Evolutionary conservation across 1,140 invertebrate species (phyloP).

Genomic region (Globodera rostochiensis): DNA sequence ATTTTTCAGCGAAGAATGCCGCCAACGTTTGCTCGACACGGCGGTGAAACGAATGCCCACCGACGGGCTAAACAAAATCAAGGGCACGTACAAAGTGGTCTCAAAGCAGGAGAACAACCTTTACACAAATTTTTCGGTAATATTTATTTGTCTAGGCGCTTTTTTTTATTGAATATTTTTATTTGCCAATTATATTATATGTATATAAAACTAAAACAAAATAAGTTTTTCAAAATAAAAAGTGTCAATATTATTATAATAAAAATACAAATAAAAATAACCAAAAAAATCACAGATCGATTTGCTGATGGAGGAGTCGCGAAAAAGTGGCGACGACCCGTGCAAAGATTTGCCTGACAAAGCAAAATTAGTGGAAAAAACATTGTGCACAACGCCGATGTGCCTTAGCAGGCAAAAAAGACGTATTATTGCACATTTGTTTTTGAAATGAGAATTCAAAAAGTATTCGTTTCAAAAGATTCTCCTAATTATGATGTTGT

Average conservation of each 20-base stretch:
- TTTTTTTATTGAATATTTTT: no score
- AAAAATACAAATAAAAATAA: no score
- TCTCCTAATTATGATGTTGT: no score
- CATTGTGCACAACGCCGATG: background rate
- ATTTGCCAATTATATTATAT: no score
- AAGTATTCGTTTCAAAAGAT: no score
- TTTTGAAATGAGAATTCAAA: no score
- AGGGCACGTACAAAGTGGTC: background rate
- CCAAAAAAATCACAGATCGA: background rate
- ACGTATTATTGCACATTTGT: no score
- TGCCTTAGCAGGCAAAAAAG: background rate
- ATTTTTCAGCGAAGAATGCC: constrained; percentile 6
- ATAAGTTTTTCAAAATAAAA: no score
- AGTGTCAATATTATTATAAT: no score
- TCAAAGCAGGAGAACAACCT: background rate
- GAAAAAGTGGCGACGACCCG: background rate
- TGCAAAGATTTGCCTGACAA: constrained; percentile 1
- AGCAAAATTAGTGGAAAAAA: background rate
- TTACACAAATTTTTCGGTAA: constrained; percentile 1
- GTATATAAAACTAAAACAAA: no score
- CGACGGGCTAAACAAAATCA: background rate
- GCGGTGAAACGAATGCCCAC: background rate
- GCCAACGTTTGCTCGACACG: background rate
- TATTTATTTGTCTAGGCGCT: no score
- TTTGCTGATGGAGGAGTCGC: constrained; percentile 1